Percentiles rank a stretch among this genome's conserved stretches.
phyloP scores from a whole-genome alignment of 2,888 invertebrate genomes.

The Papilio protenor region DNA sequence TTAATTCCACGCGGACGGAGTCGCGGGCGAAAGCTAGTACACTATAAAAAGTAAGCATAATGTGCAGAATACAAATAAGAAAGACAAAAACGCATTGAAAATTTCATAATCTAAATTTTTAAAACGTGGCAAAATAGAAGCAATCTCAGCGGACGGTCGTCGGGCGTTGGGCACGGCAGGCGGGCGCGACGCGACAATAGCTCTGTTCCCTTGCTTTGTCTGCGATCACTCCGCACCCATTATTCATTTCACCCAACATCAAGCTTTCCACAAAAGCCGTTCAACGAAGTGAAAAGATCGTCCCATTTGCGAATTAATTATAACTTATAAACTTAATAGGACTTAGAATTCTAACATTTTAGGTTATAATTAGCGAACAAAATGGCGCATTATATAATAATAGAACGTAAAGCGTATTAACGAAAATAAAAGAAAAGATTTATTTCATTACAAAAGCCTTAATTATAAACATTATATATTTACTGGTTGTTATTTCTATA shows the following conservation, averaged over 20 bases:
- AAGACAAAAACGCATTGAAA: neutral
- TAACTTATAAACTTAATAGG: conserved; percentile 37
- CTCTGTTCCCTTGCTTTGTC: conserved; percentile 39
- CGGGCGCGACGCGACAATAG: conserved; percentile 21
- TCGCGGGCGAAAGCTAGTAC: too few relatives aligned
- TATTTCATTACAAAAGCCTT: neutral
- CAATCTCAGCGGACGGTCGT: conserved; percentile 13
- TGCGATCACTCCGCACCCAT: conserved; percentile 36
- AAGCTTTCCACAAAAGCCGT: conserved; percentile 40
- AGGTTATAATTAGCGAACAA: neutral
- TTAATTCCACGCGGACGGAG: too few relatives aligned
- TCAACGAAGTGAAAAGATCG: conserved; percentile 39
- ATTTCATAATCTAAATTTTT: neutral
- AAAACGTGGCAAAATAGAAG: conserved; percentile 13
- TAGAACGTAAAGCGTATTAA: neutral
- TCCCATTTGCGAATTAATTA: conserved; percentile 41
- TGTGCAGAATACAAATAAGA: neutral
- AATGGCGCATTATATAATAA: neutral
- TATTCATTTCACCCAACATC: conserved; percentile 42
- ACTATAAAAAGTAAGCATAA: too few relatives aligned
- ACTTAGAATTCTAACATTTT: conserved; percentile 15
- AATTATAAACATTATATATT: too few relatives aligned
- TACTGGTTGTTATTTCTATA: too few relatives aligned
- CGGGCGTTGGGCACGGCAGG: neutral
- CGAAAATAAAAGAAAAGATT: neutral